A percentile compares a stretch with the other conserved stretches of the same genome.
phyloP scores from a whole-genome alignment of 1,140 invertebrate species.

The Leptestheria dahalacensis region DNA sequence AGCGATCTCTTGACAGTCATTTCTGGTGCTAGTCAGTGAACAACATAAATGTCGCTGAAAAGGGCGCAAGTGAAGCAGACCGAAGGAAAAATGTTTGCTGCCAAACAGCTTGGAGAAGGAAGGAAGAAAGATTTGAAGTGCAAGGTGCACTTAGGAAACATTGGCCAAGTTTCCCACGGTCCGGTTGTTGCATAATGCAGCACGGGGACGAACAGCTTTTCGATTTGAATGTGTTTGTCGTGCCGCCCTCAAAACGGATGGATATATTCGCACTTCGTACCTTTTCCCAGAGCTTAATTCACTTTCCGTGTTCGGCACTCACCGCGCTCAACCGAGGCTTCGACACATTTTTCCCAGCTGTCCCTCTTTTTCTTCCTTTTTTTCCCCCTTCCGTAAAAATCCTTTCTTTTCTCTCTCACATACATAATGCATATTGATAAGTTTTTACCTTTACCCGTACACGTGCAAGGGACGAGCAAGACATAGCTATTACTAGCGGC shows the following conservation, averaged over 20 bases:
- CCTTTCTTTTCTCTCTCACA: neutral
- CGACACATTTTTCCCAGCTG: neutral
- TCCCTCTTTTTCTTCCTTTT: neutral
- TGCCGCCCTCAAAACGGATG: slow-evolving; percentile 5
- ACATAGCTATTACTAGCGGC: no score
- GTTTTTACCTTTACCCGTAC: neutral
- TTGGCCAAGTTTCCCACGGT: slow-evolving; percentile 8
- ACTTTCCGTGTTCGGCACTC: slow-evolving; percentile 9
- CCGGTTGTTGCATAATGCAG: slow-evolving; percentile 11
- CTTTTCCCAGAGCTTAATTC: slow-evolving; percentile 13
- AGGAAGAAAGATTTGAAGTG: neutral
- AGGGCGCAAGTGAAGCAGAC: neutral
- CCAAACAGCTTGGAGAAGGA: neutral
- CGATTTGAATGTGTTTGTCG: slow-evolving; percentile 13
- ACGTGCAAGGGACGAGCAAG: neutral
- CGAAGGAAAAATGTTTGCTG: neutral
- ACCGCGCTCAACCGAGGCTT: neutral
- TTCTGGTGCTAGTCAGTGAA: no score
- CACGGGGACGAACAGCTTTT: neutral
- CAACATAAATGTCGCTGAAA: no score
- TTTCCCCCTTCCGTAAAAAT: neutral
- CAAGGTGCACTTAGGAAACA: neutral
- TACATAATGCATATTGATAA: neutral
- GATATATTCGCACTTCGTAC: slow-evolving; percentile 11
- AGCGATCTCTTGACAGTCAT: no score